A percentile compares a stretch with the other conserved stretches of the same genome.
phyloP scores from a whole-genome alignment of 2,888 invertebrate genomes.

The Ormyrus labotus region DNA sequence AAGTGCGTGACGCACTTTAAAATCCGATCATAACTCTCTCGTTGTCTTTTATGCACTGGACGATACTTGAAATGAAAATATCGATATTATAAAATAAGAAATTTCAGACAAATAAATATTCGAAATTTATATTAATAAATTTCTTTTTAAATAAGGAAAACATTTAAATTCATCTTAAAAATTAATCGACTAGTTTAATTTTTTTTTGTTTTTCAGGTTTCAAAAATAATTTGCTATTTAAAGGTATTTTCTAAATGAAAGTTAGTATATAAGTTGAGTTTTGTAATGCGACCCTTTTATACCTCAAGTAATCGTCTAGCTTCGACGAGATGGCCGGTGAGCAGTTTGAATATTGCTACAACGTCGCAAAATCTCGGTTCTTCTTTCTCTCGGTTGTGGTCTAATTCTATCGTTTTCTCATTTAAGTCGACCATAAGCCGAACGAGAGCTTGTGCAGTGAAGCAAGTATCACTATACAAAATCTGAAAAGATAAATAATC shows the following conservation, averaged over 20 bases:
- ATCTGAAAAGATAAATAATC: constrained; percentile 68
- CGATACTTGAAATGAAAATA: constrained; percentile 76
- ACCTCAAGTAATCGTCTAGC: constrained; percentile 75
- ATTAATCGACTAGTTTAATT: too few relatives aligned
- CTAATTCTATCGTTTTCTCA: constrained; percentile 78
- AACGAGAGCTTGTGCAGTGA: constrained; percentile 90
- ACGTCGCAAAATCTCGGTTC: constrained; percentile 84
- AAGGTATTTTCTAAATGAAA: too few relatives aligned
- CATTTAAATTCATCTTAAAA: not conserved
- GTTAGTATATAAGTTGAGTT: too few relatives aligned
- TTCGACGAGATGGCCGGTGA: constrained; percentile 80
- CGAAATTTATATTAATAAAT: not conserved
- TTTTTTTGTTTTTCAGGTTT: too few relatives aligned
- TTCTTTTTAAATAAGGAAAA: not conserved
- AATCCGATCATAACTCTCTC: constrained; percentile 88
- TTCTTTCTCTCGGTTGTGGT: constrained; percentile 76
- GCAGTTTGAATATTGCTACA: constrained; percentile 82
- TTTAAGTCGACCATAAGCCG: constrained; percentile 87
- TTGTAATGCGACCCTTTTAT: constrained; percentile 1
- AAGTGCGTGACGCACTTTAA: constrained; percentile 88
- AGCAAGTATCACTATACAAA: constrained; percentile 87
- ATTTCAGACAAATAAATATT: constrained; percentile 14
- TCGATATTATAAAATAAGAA: constrained; percentile 28
- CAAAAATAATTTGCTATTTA: too few relatives aligned
- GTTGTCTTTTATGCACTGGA: constrained; percentile 86